Percentiles rank a stretch among this genome's conserved stretches.
phyloP scores from a whole-genome alignment of 2,888 invertebrate genomes.

The Sesia bembeciformis region DNA sequence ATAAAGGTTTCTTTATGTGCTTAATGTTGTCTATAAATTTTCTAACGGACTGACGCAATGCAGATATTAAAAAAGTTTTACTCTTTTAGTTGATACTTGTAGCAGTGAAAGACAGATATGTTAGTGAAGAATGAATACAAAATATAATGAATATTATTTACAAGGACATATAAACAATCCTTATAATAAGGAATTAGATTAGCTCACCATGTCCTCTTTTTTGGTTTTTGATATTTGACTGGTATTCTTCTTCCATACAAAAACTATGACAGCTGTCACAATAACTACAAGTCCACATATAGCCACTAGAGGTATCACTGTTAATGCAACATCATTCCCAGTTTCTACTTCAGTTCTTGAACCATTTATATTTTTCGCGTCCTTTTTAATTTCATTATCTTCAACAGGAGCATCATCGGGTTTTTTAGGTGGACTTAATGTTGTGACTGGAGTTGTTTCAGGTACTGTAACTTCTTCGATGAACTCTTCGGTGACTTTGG shows the following conservation, averaged over 20 bases:
- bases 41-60: too few relatives aligned
- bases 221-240: conserved; percentile 76
- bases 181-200: too few relatives aligned
- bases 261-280: conserved; percentile 78
- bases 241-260: conserved; percentile 82
- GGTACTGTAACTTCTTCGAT: conserved; percentile 39
- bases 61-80: too few relatives aligned
- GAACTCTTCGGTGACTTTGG: conserved; percentile 40
- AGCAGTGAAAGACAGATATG: too few relatives aligned
- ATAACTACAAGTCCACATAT: conserved; percentile 81
- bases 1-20: too few relatives aligned
- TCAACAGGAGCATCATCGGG: conserved; percentile 34
- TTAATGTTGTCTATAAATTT: too few relatives aligned
- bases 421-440: conserved; percentile 31
- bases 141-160: too few relatives aligned
- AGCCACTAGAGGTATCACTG: conserved; percentile 81
- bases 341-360: conserved; percentile 43
- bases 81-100: too few relatives aligned
- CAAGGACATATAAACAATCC: too few relatives aligned
- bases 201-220: conserved; percentile 83
- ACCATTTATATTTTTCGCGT: conserved; percentile 31
- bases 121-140: too few relatives aligned
- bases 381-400: conserved; percentile 18
- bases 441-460: conserved; percentile 38
- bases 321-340: conserved; percentile 72